Percentiles rank a stretch among this genome's conserved stretches.
Evolutionary conservation across 2,888 invertebrate species (phyloP).

Genomic region (Orthosia incerta): DNA sequence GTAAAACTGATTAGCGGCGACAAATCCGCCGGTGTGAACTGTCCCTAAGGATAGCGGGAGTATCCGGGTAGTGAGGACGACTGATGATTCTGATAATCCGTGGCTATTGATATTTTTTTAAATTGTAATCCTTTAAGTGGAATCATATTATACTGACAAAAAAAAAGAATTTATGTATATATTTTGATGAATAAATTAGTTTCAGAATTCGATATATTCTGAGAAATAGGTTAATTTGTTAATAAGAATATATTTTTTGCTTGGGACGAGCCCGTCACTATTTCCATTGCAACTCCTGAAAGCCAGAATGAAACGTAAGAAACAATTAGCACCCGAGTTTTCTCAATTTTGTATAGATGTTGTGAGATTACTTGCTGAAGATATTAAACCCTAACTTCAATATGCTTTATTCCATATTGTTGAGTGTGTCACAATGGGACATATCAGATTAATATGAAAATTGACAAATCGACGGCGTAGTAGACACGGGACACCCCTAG

Average conservation of each 20-base stretch:
- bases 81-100: slow-evolving; percentile 5
- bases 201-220: no score
- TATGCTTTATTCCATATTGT: neutral
- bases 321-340: no score
- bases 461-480: slow-evolving; percentile 7
- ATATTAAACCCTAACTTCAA: neutral
- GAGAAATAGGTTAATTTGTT: no score
- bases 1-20: slow-evolving; percentile 73
- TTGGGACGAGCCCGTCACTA: no score
- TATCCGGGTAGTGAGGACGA: slow-evolving; percentile 7
- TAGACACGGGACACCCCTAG: neutral
- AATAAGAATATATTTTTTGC: no score
- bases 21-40: slow-evolving; percentile 66
- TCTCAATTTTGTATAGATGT: neutral
- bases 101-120: neutral
- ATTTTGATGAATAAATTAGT: no score
- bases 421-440: neutral
- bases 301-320: no score
- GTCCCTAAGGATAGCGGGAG: slow-evolving; percentile 27
- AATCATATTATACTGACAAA: no score
- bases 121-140: neutral
- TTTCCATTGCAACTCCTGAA: no score
- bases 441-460: slow-evolving; percentile 21
- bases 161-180: no score
- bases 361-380: no score